Evolutionary conservation across 2,113 vertebrate genomes (phyloP), one percentile per base, ranked within the genome.

Genomic region (Nesogale talazaci): DNA sequence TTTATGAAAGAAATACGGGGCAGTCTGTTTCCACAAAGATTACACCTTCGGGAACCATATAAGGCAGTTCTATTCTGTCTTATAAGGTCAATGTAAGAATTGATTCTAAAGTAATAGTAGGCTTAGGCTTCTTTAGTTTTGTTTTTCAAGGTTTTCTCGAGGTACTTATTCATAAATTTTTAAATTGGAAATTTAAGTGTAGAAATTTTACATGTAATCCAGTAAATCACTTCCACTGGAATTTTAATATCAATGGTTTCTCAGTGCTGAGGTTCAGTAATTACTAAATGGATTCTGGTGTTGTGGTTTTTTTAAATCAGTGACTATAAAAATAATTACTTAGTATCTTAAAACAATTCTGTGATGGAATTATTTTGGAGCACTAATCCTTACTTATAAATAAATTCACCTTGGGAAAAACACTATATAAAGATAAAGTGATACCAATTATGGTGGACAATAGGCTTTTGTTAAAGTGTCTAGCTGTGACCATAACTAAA

Each of bases 341-440:
- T 36, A n/a, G 5, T 69, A 6, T 70, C 89, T 77, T 93, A 90
- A 92, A 83, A 56, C 12, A 72, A 46, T 79, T 74, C 31, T 14
- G 38, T 90, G 14, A 70, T 83, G 34, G 11, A 83, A 70, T 76
- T 87, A 81, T 38, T 89, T 93, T 83, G 80, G 22, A 92, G 67
- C 59, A 76, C 75, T 85, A 94, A 80, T 92, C 29, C 31, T 81
- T 92, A 75, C 25, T 76, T 93, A 85, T 57, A 83, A 93, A 93
- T 92, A 86, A 95, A 92, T 93, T 88, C 69, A 80, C 25, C 36
- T 52, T 93, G 52, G 11, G 52, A 3, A 34, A 34, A 84, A 79
- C 3, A 82, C 52, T 86, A 31, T 17, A 80, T 83, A 77, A 88
- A 84, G 85, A 83, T 77, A 70, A 92, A 85, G 72, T 88, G n/a